Base-by-base conservation (phyloP, 2,797 vertebrate species). In the Scolopax bukidnonensis region DNA sequence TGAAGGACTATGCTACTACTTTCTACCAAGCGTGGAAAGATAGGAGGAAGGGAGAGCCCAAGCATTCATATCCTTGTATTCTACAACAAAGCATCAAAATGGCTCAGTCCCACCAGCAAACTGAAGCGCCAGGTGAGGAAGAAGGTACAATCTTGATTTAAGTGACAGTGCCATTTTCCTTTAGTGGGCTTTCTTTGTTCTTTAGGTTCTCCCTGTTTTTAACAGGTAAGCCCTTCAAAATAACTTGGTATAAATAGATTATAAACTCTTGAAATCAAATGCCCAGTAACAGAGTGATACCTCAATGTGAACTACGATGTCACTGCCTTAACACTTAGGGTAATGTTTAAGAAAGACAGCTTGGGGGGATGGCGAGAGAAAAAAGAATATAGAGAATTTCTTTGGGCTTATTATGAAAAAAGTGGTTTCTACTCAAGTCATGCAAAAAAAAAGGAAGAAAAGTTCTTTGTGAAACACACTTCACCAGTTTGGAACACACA, bases 361-460 rank as follows among this genome's bases (percentile, higher is more conserved):
- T 1, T 0, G 19, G 8, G 11, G 21, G 28, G 13, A 17, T 21
- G 16, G 2, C 4, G 23, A 27, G 18, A 45, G n/a, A 51, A 69
- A 94, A 81, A 83, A 45, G 53, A 79, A 89, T 15, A 74, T 9
- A 67, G 41, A 81, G 32, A 57, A 74, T 89, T 94, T 94, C 88
- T 90, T 82, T 61, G 30, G 32, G 33, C 0, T 0, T 56, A 57
- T 36, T 89, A 84, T 25, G 43, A 89, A 91, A 95, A 63, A 88
- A 90, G 67, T 41, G 79, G 92, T 96, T 97, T 95, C 90, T 95
- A 84, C 83, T 86, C 87, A 93, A 95, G 91, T 88, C 86, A 90
- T 90, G 81, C 65, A 91, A 87, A 86, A 87, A 86, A 92, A 83
- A 54, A 28, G 54, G 75, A 94, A 94, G 91, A 97, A 95, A 96